Evolutionary conservation across 2,113 vertebrate genomes (phyloP).

Genomic region (Atrichornis clamosus): DNA sequence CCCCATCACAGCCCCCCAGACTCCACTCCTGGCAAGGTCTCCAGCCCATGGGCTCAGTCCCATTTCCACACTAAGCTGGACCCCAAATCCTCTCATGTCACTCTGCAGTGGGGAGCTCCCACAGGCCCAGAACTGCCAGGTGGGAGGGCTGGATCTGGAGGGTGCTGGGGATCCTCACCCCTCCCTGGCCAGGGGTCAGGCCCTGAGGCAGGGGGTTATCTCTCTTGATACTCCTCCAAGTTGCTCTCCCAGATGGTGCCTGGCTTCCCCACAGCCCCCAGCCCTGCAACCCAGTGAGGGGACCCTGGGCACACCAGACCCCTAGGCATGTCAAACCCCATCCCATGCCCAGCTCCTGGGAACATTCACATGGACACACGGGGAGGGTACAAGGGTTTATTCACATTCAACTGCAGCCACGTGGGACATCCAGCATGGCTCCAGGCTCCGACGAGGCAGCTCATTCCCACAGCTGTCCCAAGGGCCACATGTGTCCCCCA

Average conservation of each 20-base stretch:
- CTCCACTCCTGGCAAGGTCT: neutral
- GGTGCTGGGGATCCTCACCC: neutral
- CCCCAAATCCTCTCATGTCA: neutral
- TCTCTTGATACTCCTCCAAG: neutral
- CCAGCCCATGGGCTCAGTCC: neutral
- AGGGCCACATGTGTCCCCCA: accelerated
- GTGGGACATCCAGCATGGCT: neutral
- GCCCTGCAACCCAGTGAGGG: neutral
- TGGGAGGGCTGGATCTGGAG: neutral
- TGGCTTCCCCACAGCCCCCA: neutral
- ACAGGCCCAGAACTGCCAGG: neutral
- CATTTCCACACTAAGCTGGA: too few species aligned
- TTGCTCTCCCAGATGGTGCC: neutral
- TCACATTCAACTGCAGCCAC: neutral
- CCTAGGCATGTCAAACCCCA: neutral
- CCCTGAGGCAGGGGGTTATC: too few species aligned
- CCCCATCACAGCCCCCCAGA: neutral
- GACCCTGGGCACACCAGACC: too few species aligned
- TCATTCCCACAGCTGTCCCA: accelerated
- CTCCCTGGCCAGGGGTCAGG: accelerated
- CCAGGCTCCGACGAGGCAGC: neutral
- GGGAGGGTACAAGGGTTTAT: slow-evolving; percentile 11
- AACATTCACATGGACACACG: neutral
- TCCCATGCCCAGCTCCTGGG: neutral
- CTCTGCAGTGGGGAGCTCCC: accelerated